Evolutionary conservation across 2,797 vertebrate species (phyloP).

Genomic region (Enteromius afrohamiltoni): DNA sequence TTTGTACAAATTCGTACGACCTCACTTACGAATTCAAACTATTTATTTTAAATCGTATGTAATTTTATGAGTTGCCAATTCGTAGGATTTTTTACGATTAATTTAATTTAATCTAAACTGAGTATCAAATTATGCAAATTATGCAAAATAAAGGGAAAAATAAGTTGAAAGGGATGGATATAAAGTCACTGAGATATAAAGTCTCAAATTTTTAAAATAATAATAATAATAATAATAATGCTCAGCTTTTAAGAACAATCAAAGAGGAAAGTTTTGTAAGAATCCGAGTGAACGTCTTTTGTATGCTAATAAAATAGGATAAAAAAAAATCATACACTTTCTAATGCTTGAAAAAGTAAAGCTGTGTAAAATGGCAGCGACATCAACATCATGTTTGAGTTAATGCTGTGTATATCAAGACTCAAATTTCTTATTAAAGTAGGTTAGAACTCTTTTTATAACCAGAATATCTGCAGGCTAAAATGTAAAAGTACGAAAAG

Average conservation of each 20-base stretch:
- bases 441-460: slow-evolving; percentile 47
- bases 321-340: background rate
- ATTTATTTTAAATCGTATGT: too few relatives aligned
- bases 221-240: background rate
- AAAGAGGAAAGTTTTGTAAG: background rate
- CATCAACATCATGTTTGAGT: background rate
- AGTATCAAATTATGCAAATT: background rate
- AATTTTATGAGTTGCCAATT: too few relatives aligned
- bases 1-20: too few relatives aligned
- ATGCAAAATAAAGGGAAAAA: background rate
- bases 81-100: too few relatives aligned
- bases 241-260: background rate
- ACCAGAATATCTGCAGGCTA: slow-evolving; percentile 37
- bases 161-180: too few relatives aligned
- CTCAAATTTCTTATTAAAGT: slow-evolving; percentile 33
- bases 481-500: slow-evolving; percentile 15
- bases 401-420: background rate
- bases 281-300: background rate
- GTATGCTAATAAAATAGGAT: background rate
- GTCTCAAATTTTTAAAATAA: background rate
- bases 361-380: background rate
- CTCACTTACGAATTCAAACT: too few relatives aligned
- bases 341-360: background rate
- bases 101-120: background rate
- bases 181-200: background rate